These are phyloP conservation scores for Lanius collurio DNA, from an alignment of 2,113 vertebrate genomes.

Conservation along the genomic window DNA sequence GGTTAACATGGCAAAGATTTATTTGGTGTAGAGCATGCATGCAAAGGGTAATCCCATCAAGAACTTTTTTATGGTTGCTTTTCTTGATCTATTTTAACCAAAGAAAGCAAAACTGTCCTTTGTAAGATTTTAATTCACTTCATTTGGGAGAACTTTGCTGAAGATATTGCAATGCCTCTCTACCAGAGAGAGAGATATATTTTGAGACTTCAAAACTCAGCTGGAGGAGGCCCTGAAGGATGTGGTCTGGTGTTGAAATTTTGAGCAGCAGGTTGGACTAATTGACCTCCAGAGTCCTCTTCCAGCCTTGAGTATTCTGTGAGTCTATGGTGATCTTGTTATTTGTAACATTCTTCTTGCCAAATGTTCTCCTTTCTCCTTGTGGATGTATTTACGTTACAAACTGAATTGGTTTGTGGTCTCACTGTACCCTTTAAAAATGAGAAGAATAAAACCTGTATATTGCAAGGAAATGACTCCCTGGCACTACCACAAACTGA, in stretches of 20 bases:
- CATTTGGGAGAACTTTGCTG: neutral
- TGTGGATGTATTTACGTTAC: neutral
- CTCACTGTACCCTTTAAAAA: neutral
- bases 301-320: neutral
- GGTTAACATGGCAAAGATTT: neutral
- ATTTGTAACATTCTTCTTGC: neutral
- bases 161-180: neutral
- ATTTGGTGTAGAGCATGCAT: neutral
- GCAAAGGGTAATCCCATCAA: neutral
- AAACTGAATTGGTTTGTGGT: neutral
- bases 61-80: neutral
- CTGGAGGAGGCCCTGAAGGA: neutral
- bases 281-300: neutral
- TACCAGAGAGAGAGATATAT: neutral
- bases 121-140: neutral
- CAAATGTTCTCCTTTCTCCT: neutral
- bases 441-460: neutral
- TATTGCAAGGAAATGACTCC: neutral
- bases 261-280: neutral
- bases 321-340: neutral
- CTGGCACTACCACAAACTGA: neutral
- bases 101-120: neutral
- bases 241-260: neutral
- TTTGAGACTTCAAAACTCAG: neutral
- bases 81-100: neutral